phyloP scores from a whole-genome alignment of 2,113 vertebrate species.

The Poecile atricapillus region DNA sequence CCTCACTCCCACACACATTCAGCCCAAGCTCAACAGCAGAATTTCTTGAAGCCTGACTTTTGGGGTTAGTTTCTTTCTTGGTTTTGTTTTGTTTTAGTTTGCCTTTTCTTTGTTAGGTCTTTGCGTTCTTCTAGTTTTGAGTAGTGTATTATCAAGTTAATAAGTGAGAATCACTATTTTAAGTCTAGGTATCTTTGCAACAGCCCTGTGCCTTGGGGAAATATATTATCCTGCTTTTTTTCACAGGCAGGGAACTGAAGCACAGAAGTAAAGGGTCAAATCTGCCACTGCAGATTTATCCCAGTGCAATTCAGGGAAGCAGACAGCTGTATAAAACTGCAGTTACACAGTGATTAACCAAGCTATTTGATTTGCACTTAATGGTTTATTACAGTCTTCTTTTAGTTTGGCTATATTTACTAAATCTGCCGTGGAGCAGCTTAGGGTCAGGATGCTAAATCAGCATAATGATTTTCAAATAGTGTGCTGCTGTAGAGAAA shows the following conservation, averaged over 20 bases:
- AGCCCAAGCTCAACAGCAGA: not conserved
- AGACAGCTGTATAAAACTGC: slow-evolving; percentile 17
- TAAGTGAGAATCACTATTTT: not conserved
- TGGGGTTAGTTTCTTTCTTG: not conserved
- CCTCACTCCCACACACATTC: not conserved
- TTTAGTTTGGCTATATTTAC: slow-evolving; percentile 43
- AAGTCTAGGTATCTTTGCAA: not conserved
- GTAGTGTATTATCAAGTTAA: not conserved
- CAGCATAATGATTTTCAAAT: not conserved
- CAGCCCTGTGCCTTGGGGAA: not conserved
- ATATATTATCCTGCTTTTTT: not conserved
- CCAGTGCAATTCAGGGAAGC: not conserved
- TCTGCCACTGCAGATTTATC: slow-evolving; percentile 16
- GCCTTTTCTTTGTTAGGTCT: not conserved
- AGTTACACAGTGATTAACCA: slow-evolving; percentile 41
- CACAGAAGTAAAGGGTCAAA: not conserved
- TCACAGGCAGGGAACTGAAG: not conserved
- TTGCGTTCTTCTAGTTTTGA: not conserved
- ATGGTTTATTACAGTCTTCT: slow-evolving; percentile 19
- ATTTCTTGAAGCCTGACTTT: not conserved
- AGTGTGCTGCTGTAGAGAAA: not conserved
- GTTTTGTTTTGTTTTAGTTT: not conserved
- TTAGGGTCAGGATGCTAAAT: slow-evolving; percentile 34
- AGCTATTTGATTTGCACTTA: slow-evolving; percentile 28
- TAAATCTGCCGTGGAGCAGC: not conserved